These are phyloP conservation scores for Phainopepla nitens DNA, from an alignment of 2,113 vertebrate genomes.

Conservation along the genomic window DNA sequence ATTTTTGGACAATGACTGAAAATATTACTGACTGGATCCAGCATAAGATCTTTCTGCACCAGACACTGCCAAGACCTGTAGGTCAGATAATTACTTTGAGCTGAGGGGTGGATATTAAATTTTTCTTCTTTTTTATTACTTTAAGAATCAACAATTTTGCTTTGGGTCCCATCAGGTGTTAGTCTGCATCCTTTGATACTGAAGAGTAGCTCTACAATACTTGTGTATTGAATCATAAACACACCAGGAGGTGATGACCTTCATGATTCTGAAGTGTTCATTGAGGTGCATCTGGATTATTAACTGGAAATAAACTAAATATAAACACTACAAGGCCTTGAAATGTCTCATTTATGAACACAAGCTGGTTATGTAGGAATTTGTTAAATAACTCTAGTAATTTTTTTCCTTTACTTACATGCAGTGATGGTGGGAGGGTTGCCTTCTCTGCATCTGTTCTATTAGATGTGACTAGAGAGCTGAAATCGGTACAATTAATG, in stretches of 20 bases:
- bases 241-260: background rate
- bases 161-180: background rate
- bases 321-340: background rate
- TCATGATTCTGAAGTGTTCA: background rate
- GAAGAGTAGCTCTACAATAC: background rate
- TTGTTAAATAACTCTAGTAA: background rate
- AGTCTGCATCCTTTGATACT: background rate
- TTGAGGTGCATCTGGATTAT: background rate
- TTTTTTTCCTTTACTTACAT: background rate
- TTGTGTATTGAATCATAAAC: background rate
- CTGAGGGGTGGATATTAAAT: background rate
- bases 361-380: background rate
- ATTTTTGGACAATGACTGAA: background rate
- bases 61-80: background rate
- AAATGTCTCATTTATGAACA: background rate
- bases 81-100: background rate
- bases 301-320: background rate
- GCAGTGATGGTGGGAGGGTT: background rate
- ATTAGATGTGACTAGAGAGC: background rate
- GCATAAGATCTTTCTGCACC: background rate
- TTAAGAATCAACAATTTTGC: background rate
- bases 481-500: background rate
- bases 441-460: conserved; percentile 23
- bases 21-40: background rate
- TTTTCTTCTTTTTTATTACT: background rate